Evolutionary conservation across 2,888 invertebrate species (phyloP), one percentile per base, ranked within the genome.

Genomic region (Ptychoptera contaminata): DNA sequence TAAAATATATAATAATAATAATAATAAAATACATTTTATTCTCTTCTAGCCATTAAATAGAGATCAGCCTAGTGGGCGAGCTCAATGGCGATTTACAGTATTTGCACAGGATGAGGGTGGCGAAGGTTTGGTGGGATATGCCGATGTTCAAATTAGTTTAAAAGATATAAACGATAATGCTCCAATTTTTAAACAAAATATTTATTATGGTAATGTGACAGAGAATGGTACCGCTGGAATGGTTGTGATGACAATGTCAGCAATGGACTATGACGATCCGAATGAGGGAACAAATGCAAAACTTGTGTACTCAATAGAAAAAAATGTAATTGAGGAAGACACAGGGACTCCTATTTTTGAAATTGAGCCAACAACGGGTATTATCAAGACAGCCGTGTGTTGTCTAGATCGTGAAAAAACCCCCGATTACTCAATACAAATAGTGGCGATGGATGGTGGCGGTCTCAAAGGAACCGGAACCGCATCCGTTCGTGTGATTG

Each of bases 211-310:
- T 48, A 92, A 92, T 65, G 93, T 96, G 15, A 91, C 91, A 1
- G 96, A 96, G 69, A 93, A 94, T 63, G 93, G 93, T 53, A 90
- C 90, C 11, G 87, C 90, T 55, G 92, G 92, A 51, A 93, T 93
- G 87, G 90, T 92, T 48, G 94, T 96, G 46, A 93, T 96, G 93
- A 94, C 93, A 40, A 94, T 96, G 86, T 92, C 91, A 11, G 96
- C 96, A 8, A 85, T 90, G 34, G 97, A 97, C 68, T 92, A 92
- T 61, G 97, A 97, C 61, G 93, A 92, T 61, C 92, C 93, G 3
- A 84, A 82, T 47, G 94, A 94, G 71, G 91, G 93, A 46, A 85
- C 88, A 47, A 96, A 97, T 65, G 96, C 96, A 1, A 83, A 87
- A 50, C 70, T 98, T 44, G 83, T 90, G 50, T 98, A 97, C 65